Base-by-base conservation (phyloP, 2,797 vertebrate species). In the Enoplosus armatus region DNA sequence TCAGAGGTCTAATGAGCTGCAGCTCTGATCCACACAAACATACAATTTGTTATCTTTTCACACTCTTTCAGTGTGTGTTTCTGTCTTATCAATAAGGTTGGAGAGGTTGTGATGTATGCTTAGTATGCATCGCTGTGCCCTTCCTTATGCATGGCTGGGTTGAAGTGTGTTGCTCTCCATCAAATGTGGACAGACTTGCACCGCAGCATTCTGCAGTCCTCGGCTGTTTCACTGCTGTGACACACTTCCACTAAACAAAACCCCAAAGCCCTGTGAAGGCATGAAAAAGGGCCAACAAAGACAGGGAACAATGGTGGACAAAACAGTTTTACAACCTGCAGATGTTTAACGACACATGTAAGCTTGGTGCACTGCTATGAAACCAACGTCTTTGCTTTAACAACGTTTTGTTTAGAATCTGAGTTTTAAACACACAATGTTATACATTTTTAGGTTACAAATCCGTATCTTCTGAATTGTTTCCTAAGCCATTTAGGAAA, bases 51-150 rank as follows among this genome's bases (percentile, higher is more conserved):
- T 54, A 72, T 73, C 58, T 37, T 61, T 63, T 63, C 31, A 64
- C 27, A 70, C n/a, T n/a, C n/a, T n/a, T n/a, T n/a, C 54, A 2
- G 37, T 37, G 48, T 33, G 20, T 70, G 53, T 70, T 75, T 60
- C 33, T n/a, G 73, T 82, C 59, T 79, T 63, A 81, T 80, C 62
- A 55, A 73, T 78, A 53, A 68, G 66, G 67, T 22, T 48, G 26
- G 35, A 80, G 66, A 69, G 78, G 29, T 71, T 59, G 48, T 53
- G 82, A 81, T 79, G 80, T 81, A 72, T 69, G 80, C 89, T 89
- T 83, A 80, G 80, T 85, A 89, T 91, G 89, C 83, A 83, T 80
- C 61, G 11, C 83, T 82, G 83, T 77, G 84, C 72, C 37, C 72
- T 79, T 82, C 75, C 55, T 82, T 67, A 86, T 87, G 82, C 87